phyloP scores from a whole-genome alignment of 2,797 vertebrate species.

The Malacoraja senta region DNA sequence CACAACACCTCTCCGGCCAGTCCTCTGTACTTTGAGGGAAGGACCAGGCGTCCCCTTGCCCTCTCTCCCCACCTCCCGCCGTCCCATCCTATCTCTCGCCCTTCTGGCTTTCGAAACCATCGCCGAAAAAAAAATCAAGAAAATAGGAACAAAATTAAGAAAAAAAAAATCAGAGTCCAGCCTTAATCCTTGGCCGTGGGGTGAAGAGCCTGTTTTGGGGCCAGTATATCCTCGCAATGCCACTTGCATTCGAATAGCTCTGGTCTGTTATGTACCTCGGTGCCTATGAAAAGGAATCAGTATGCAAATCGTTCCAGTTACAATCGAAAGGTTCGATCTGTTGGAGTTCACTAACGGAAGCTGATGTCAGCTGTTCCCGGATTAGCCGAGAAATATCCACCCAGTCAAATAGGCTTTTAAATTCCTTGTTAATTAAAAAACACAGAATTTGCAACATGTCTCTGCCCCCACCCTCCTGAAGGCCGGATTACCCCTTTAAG shows the following conservation, averaged over 20 bases:
- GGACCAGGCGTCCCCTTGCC: constrained; percentile 50
- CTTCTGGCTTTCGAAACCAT: constrained; percentile 46
- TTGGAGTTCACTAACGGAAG: constrained; percentile 67
- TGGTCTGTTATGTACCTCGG: constrained; percentile 82
- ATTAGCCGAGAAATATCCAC: constrained; percentile 53
- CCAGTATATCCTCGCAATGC: constrained; percentile 69
- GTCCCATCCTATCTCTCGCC: not conserved
- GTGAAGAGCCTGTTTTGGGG: constrained; percentile 52
- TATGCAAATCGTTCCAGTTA: constrained; percentile 99
- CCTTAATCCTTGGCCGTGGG: constrained; percentile 49
- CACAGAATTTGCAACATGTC: not conserved
- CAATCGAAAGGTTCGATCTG: constrained; percentile 99
- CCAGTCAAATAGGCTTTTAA: not conserved
- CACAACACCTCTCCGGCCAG: constrained; percentile 54
- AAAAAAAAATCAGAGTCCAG: constrained; percentile 47
- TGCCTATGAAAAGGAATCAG: constrained; percentile 85
- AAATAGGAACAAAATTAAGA: constrained; percentile 52
- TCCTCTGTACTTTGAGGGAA: constrained; percentile 59
- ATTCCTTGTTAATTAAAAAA: constrained; percentile 29
- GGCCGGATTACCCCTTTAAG: constrained; percentile 39
- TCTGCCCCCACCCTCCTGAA: constrained; percentile 45
- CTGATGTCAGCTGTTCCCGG: constrained; percentile 81
- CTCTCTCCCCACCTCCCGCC: not conserved
- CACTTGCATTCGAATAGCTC: constrained; percentile 88
- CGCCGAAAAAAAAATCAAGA: constrained; percentile 46